phyloP scores from a whole-genome alignment of 2,113 vertebrate species.

The Erpornis zantholeuca region DNA sequence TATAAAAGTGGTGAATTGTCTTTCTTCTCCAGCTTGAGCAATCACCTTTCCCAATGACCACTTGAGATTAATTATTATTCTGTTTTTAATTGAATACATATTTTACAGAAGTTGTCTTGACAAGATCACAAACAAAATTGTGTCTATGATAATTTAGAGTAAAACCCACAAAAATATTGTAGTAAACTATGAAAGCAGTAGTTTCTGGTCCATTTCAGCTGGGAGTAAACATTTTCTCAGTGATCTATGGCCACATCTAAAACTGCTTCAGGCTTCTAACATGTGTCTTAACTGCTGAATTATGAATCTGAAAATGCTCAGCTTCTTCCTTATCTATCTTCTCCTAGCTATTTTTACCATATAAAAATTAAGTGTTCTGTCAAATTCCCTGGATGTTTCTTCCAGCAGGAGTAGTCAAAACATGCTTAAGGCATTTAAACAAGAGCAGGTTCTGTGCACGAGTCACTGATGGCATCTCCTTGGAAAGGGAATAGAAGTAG shows the following conservation, averaged over 20 bases:
- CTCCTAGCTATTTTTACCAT: not conserved
- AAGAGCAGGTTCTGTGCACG: not conserved
- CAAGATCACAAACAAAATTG: not conserved
- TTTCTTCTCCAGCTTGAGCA: not conserved
- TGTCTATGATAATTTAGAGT: not conserved
- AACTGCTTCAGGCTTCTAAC: not conserved
- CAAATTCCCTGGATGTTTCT: not conserved
- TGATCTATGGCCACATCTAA: not conserved
- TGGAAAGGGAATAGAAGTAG: not conserved
- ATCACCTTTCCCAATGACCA: not conserved
- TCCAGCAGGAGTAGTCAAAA: not conserved
- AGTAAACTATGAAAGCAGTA: not conserved
- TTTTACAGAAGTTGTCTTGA: not conserved
- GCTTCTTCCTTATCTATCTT: not conserved
- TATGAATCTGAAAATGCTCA: not conserved
- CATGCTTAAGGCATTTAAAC: not conserved
- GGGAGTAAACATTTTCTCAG: not conserved
- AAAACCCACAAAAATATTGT: not conserved
- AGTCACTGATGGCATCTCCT: not conserved
- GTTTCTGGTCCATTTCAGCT: not conserved
- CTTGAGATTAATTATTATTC: not conserved
- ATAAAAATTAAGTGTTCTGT: not conserved
- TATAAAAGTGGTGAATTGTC: not conserved
- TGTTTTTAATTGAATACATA: fast-evolving
- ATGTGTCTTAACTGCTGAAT: not conserved